phyloP scores from a whole-genome alignment of 2,113 vertebrate genomes.

The Rostratula benghalensis region DNA sequence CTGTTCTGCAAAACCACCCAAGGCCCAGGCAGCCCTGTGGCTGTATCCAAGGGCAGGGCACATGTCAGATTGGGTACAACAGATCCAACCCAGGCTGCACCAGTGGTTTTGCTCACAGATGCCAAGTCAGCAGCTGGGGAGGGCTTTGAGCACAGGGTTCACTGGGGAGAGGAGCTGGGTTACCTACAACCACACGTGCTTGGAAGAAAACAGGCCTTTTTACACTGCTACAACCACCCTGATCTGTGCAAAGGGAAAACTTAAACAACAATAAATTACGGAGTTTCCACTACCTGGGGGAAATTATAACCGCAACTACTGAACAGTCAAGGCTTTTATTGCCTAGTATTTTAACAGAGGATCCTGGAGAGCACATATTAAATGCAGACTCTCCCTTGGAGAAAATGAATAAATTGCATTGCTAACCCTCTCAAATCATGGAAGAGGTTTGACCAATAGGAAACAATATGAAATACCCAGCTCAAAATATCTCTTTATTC shows the following conservation, averaged over 20 bases:
- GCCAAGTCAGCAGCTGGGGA: background rate
- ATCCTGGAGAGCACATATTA: slow-evolving; percentile 46
- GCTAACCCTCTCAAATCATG: slow-evolving; percentile 1
- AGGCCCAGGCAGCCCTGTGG: background rate
- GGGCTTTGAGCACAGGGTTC: background rate
- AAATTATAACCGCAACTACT: slow-evolving; percentile 50
- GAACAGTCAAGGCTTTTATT: slow-evolving; percentile 56
- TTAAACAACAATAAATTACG: slow-evolving; percentile 27
- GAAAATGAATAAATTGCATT: slow-evolving; percentile 41
- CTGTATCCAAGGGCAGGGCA: background rate
- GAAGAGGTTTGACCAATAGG: background rate
- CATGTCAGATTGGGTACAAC: background rate
- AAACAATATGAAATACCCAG: background rate
- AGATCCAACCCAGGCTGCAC: background rate
- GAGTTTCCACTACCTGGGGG: slow-evolving; percentile 48
- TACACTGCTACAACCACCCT: background rate
- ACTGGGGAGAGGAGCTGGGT: background rate
- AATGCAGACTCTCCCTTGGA: slow-evolving; percentile 31
- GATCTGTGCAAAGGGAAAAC: background rate
- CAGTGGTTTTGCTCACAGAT: background rate
- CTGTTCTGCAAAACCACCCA: accelerated
- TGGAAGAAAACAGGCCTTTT: background rate
- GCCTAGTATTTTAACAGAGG: slow-evolving; percentile 58
- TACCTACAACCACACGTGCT: background rate
- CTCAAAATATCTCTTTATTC: slow-evolving; percentile 12